Percentiles rank a stretch among this genome's conserved stretches.
Evolutionary conservation across 2,888 invertebrate species (phyloP).

Genomic region (Rhodophaea formosa): DNA sequence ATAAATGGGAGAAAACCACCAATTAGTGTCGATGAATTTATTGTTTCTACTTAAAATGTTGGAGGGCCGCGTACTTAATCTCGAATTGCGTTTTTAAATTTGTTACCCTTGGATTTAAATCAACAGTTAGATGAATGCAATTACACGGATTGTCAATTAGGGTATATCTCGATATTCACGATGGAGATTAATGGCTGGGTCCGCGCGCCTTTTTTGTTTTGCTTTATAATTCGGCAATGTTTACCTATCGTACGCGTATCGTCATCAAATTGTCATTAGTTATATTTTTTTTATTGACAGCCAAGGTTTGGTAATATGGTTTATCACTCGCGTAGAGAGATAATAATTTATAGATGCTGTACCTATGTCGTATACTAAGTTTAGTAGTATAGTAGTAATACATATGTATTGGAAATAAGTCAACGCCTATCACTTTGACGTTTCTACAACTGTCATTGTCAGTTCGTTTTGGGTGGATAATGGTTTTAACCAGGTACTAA

Average conservation of each 20-base stretch:
- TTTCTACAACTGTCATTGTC: no score
- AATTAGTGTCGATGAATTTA: conserved; percentile 82
- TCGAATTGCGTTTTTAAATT: conserved; percentile 73
- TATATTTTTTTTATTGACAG: conserved; percentile 6
- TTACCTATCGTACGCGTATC: no score
- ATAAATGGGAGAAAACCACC: conserved; percentile 82
- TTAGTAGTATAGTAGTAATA: no score
- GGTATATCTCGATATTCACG: conserved; percentile 35
- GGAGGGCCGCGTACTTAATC: conserved; percentile 77
- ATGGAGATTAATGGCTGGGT: conserved; percentile 39
- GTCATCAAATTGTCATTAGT: conserved; percentile 22
- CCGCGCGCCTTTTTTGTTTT: conserved; percentile 31
- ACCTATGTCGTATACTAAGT: no score
- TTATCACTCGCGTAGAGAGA: background rate
- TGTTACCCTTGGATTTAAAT: conserved; percentile 59
- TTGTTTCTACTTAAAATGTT: conserved; percentile 81
- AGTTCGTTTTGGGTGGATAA: no score
- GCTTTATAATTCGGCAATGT: conserved; percentile 21
- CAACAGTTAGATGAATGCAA: conserved; percentile 60
- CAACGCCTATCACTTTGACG: no score
- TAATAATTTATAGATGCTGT: background rate
- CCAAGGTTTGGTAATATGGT: background rate
- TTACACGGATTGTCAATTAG: conserved; percentile 55
- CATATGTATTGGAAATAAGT: no score
- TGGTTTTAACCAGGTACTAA: no score